Conservation (phyloP, 2,113 vertebrate genomes). For the Corythoichthys intestinalis region DNA sequence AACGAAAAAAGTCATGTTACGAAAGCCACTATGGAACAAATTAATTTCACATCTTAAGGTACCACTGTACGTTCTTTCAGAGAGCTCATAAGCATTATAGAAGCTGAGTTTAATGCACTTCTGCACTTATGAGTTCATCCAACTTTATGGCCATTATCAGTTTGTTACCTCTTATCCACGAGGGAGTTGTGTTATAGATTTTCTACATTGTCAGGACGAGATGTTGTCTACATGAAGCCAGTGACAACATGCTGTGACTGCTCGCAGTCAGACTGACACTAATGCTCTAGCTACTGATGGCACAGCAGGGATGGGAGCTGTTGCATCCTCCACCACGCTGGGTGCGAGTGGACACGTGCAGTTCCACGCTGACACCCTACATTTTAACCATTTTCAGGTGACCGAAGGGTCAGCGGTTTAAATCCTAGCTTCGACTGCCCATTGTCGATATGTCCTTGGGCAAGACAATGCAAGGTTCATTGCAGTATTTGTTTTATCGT, state of each 20-base stretch:
- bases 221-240: constrained; percentile 32
- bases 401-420: no score
- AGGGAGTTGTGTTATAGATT: constrained; percentile 32
- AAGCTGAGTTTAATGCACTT: background rate
- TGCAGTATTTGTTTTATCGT: no score
- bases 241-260: constrained; percentile 45
- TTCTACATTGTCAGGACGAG: constrained; percentile 19
- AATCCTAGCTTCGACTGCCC: no score
- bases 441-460: no score
- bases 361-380: constrained; percentile 5
- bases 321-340: constrained; percentile 22
- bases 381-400: background rate
- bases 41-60: no score
- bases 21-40: no score
- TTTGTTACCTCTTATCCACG: constrained; percentile 16
- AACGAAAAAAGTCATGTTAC: no score
- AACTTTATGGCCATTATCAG: constrained; percentile 24
- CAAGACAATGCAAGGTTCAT: no score
- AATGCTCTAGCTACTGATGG: constrained; percentile 36
- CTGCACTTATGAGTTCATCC: constrained; percentile 3
- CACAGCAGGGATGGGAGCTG: constrained; percentile 27
- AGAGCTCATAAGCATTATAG: no score
- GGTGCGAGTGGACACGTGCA: constrained; percentile 8
- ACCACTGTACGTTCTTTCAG: no score
- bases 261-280: constrained; percentile 41